Percentiles rank a stretch among this genome's conserved stretches.
These are phyloP conservation scores for Nannobrachium achirus DNA, from an alignment of 2,113 vertebrate species.

Conservation along the genomic window DNA sequence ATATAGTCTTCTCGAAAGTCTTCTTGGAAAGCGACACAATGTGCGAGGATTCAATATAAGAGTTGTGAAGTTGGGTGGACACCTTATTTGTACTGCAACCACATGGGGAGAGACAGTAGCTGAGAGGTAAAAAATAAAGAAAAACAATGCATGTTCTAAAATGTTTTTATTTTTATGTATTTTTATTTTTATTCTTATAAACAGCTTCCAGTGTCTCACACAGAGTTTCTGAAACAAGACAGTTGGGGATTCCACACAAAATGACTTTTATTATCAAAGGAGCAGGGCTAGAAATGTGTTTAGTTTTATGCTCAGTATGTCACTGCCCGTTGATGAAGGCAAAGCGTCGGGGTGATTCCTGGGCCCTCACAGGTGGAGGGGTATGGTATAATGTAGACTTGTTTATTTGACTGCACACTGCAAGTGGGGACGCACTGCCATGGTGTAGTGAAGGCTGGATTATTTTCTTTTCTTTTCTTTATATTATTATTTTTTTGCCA, in stretches of 20 bases:
- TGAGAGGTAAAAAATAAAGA: not conserved
- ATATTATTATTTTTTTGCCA: no score
- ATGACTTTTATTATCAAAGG: constrained; percentile 12
- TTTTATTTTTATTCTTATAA: constrained; percentile 44
- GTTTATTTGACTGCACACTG: constrained; percentile 76
- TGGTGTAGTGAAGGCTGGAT: constrained; percentile 45
- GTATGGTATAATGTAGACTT: constrained; percentile 38
- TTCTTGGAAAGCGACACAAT: constrained; percentile 8
- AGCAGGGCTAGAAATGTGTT: not conserved
- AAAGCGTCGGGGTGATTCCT: not conserved
- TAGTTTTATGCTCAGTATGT: constrained; percentile 2
- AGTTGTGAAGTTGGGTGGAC: constrained; percentile 17
- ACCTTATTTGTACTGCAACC: constrained; percentile 17
- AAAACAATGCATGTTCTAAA: constrained; percentile 51
- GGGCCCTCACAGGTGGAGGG: constrained; percentile 62
- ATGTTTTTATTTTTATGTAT: constrained; percentile 19
- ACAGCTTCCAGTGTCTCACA: constrained; percentile 41
- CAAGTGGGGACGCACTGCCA: constrained; percentile 47
- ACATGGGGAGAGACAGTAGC: constrained; percentile 19
- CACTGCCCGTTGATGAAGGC: not conserved
- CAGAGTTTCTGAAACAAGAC: constrained; percentile 23
- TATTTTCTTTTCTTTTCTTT: constrained; percentile 12
- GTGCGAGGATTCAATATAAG: constrained; percentile 7
- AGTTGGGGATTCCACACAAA: not conserved
- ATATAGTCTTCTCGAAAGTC: constrained; percentile 36